Evolutionary conservation across 1,140 invertebrate species (phyloP), one percentile per base, ranked within the genome.

Genomic region (Drosophila prosaltans): DNA sequence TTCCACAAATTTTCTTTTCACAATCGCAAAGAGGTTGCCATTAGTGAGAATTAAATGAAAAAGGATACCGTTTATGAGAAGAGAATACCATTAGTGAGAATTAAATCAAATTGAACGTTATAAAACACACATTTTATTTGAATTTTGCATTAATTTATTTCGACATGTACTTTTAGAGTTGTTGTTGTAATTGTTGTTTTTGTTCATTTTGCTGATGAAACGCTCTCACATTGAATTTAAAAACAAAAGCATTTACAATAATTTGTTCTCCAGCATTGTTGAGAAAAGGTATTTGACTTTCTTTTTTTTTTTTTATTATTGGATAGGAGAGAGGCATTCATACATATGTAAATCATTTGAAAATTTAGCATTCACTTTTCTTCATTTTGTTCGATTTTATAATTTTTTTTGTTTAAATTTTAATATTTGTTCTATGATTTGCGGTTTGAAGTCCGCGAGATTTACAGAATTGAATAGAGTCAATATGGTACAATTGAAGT

Each of bases 81-180:
- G 32, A 6, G 32, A 1, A 36, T 36, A 36, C 32, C 32, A 36
- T 2, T 4, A 7, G 1, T 3, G 16, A 5, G n/a, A 45, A 21
- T 30, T 30, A 6, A 45, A 21, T 8, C 1, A 43, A n/a, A 5
- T 45, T 16, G 16, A 16, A 16, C 16, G 43, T 21, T 45, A 7
- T 2, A 48, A 70, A 24, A 48, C 8, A 9, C 21, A 48, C 21
- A 24, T 51, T 51, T 4, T 30, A 43, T 54, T 55, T 81, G 39
- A 82, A 71, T 79, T 88, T 40, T 70, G 76, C 72, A 69, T 88
- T 86, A 71, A 78, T 88, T 86, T 82, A 88, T 86, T 76, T 80
- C 78, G 59, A 78, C 67, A 48, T 43, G 61, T 48, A 51, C 43
- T 41, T 62, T 80, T 73, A 57, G 61, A 65, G 40, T 72, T 69